phyloP scores from a whole-genome alignment of 1,140 invertebrate genomes.

The Pseudomyrmex dendroicus region DNA sequence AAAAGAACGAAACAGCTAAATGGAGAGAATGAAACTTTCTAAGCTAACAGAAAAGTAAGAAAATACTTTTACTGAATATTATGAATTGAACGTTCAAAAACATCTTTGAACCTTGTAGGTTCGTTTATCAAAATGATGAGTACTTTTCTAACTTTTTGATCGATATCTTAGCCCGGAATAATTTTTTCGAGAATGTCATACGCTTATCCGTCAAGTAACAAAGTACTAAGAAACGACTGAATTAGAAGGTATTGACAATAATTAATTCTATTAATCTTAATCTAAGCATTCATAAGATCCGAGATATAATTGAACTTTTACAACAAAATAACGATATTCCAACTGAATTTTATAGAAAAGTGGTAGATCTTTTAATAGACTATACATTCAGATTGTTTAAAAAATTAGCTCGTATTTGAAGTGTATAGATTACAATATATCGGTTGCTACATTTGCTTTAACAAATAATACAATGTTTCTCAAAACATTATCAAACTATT shows the following conservation, averaged over 20 bases:
- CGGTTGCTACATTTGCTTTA: neutral
- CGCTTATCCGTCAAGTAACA: neutral
- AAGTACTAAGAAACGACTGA: conserved; percentile 8
- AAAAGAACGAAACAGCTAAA: conserved; percentile 25
- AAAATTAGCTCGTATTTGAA: conserved; percentile 44
- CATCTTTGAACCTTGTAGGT: neutral
- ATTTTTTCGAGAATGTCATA: conserved; percentile 23
- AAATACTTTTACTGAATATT: conserved; percentile 12
- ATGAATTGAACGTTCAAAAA: conserved; percentile 20
- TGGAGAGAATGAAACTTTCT: conserved; percentile 5
- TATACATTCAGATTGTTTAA: neutral
- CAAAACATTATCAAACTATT: conserved; percentile 16
- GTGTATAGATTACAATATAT: conserved; percentile 34
- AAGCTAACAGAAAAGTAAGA: conserved; percentile 26
- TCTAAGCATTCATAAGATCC: neutral
- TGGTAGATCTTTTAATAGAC: neutral
- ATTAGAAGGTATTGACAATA: neutral
- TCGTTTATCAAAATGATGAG: neutral
- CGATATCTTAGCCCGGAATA: neutral
- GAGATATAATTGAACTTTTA: conserved; percentile 4
- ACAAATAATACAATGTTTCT: conserved; percentile 1
- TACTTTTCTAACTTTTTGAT: neutral
- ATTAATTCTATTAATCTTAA: conserved; percentile 29
- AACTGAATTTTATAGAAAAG: neutral
- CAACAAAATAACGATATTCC: neutral